Percentiles rank a stretch among this genome's conserved stretches.
These are phyloP conservation scores for Oryzias javanicus DNA, from an alignment of 2,113 vertebrate species.

Conservation along the genomic window DNA sequence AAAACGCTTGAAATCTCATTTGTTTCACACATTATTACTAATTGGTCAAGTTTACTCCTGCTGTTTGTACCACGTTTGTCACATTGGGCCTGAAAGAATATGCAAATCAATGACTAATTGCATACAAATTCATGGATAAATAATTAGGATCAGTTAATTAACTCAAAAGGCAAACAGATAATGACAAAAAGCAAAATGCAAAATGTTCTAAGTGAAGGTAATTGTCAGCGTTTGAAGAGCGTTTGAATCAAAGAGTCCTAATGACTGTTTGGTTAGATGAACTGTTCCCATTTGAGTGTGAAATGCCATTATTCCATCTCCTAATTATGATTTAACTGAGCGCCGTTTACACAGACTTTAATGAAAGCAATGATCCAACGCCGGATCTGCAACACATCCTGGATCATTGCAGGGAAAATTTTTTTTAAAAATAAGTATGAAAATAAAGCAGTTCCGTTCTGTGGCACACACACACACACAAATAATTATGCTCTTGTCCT, in stretches of 20 bases:
- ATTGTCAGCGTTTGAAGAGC: neutral
- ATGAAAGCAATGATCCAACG: too few species aligned
- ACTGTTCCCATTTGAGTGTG: neutral
- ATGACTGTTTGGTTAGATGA: neutral
- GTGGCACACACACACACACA: too few species aligned
- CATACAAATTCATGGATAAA: slow-evolving; percentile 7
- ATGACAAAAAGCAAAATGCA: neutral
- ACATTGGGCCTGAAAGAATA: slow-evolving; percentile 6
- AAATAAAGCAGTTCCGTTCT: too few species aligned
- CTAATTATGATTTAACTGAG: slow-evolving; percentile 1
- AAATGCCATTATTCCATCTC: slow-evolving; percentile 1
- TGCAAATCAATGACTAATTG: slow-evolving; percentile 8
- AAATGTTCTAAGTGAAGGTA: neutral
- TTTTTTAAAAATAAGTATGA: too few species aligned
- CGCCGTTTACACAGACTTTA: neutral
- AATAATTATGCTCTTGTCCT: too few species aligned
- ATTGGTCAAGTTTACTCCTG: neutral
- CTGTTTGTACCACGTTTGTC: neutral
- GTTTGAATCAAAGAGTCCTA: slow-evolving; percentile 1
- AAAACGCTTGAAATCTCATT: neutral
- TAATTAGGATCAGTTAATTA: slow-evolving; percentile 18
- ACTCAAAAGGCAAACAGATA: neutral
- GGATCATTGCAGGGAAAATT: too few species aligned
- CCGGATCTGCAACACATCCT: too few species aligned
- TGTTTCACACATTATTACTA: neutral